Evolutionary conservation across 2,888 invertebrate species (phyloP), one percentile per base, ranked within the genome.

Genomic region (Eurois occulta): DNA sequence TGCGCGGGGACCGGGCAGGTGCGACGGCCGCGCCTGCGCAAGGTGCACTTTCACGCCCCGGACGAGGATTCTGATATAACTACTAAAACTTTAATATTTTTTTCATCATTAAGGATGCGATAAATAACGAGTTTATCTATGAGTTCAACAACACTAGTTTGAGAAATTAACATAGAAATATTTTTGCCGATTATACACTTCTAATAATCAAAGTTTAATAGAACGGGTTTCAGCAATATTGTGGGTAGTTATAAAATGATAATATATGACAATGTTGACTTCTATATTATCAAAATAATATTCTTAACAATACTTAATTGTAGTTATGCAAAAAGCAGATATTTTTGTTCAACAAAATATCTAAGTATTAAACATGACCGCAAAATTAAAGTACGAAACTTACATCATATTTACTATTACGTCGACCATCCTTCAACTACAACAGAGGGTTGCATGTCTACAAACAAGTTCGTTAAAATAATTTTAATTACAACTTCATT

Each of bases 41-140:
- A 95, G 94, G 94, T 95, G 95, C 93, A 93, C 93, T 94, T 95
- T 95, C 94, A 91, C 93, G 90, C 90, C 88, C 88, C 88, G 81
- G 87, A 90, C 88, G 92, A 94, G 91, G 92, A 92, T 93, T 93
- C 90, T 88, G 84, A 88, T 87, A 90, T 81, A 83, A 83, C 85
- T 80, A 74, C 70, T 60, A 46, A 73, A 84, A 75, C 60, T 68
- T 72, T 74, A 77, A 83, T 78, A 65, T 35, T 83, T 77, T 73
- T 69, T 69, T 60, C n/a, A 72, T 52, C 32, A 58, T 68, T 74
- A 82, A 86, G 87, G 86, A 85, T 91, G 81, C 87, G 69, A 90
- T 91, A 87, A 91, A 91, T 88, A 91, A 88, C 87, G 86, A 91
- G 88, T 92, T 92, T 92, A 90, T 91, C 90, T 87, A 86, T 79